Evolutionary conservation across 2,888 invertebrate species (phyloP), one percentile per base, ranked within the genome.

Genomic region (Platerodrilus igneus): DNA sequence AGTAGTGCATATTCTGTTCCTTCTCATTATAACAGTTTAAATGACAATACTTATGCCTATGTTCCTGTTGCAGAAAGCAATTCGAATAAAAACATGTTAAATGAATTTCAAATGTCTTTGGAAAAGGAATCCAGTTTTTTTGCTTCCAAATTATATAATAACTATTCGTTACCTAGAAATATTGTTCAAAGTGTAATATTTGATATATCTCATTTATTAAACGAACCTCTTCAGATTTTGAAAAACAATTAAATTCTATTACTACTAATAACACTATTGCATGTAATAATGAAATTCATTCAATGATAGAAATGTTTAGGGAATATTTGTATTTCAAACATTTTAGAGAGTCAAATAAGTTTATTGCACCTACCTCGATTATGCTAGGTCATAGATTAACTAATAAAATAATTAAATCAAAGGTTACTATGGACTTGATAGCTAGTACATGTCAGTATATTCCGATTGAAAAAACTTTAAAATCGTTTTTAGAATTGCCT

Each of bases 401-500:
- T 20, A 8, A 16, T n/a, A 20, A 27, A 13, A 19, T 4, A 18
- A 25, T 5, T 19, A 17, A 11, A 36, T 8, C 3, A 3, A 19
- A 19, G 4, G 18, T 4, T 14, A n/a, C 19, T 18, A 7, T 26
- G 5, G 2, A 36, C 3, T 9, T 17, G 15, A 18, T 11, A 13
- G 10, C 5, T 10, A 17, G 26, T 21, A 16, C 6, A 27, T 11
- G 9, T 3, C 9, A 27, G 7, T 27, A 36, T 9, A 27, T 36
- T 11, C 25, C 23, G 3, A 25, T 27, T 17, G n/a, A 5, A 4
- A 27, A 27, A 19, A 36, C 36, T 3, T 27, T 36, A 27, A 26
- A 36, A 27, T 19, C 21, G 7, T 36, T 36, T 27, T 27, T 36
- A 10, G 27, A 36, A 27, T 17, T 36, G 2, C 36, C 27, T 1